These are phyloP conservation scores for Lasioglossum figueresi DNA, from an alignment of 2,888 invertebrate species.

Conservation along the genomic window DNA sequence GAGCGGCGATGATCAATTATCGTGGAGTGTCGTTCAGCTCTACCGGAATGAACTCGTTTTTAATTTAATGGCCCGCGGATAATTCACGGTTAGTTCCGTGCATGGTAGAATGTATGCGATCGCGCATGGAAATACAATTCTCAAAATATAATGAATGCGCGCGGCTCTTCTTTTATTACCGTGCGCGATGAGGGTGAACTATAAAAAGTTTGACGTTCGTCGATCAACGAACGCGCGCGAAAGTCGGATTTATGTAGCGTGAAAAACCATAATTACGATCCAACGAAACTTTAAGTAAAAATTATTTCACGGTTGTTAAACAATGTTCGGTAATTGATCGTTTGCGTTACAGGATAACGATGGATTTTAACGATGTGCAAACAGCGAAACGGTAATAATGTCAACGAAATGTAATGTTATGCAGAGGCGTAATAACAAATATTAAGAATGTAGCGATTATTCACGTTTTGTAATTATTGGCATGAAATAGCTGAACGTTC, in stretches of 20 bases:
- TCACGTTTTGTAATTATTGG: too few species aligned
- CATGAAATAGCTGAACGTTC: background rate
- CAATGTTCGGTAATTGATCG: background rate
- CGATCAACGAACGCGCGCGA: background rate
- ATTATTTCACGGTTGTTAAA: background rate
- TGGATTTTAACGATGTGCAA: too few species aligned
- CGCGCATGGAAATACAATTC: constrained; percentile 7
- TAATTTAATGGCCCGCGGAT: constrained; percentile 16
- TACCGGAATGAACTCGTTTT: constrained; percentile 17
- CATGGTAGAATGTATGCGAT: constrained; percentile 21
- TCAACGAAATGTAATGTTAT: too few species aligned
- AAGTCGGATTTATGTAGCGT: background rate
- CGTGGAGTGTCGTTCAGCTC: background rate
- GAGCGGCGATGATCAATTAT: constrained; percentile 4
- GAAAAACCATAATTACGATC: background rate
- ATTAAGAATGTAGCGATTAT: too few species aligned
- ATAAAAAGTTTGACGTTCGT: background rate
- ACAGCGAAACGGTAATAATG: too few species aligned
- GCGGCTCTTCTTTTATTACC: background rate
- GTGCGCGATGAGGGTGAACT: background rate
- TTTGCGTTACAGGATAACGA: background rate
- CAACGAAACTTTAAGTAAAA: background rate
- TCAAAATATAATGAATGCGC: constrained; percentile 22
- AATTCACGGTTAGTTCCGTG: constrained; percentile 32
- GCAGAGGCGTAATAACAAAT: too few species aligned